Conservation (phyloP, 2,113 vertebrate species). For the Nibea albiflora region DNA sequence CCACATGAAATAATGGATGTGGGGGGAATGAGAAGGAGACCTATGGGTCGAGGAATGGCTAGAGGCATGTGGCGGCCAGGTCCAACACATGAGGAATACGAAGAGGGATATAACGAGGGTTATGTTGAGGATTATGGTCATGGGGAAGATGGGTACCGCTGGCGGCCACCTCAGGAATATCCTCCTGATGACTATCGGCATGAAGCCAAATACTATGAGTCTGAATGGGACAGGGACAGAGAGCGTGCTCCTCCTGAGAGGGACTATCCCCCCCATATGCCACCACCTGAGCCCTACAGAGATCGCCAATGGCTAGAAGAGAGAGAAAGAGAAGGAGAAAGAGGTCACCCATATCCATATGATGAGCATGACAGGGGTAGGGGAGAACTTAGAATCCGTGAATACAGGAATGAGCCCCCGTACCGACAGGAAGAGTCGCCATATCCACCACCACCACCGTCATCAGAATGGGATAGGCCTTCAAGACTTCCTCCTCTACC, state of each 20-base stretch:
- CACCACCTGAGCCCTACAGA: slow-evolving; percentile 88
- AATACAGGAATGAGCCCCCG: slow-evolving; percentile 88
- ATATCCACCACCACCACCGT: slow-evolving; percentile 74
- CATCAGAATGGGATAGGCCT: slow-evolving; percentile 90
- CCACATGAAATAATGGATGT: slow-evolving; percentile 72
- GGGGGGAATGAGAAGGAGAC: slow-evolving; percentile 78
- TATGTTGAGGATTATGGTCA: slow-evolving; percentile 79
- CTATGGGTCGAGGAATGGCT: slow-evolving; percentile 83
- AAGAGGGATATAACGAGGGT: slow-evolving; percentile 66
- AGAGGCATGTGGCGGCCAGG: slow-evolving; percentile 80
- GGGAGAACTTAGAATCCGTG: slow-evolving; percentile 88
- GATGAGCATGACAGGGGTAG: slow-evolving; percentile 88
- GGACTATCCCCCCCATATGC: slow-evolving; percentile 87
- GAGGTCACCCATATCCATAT: slow-evolving; percentile 83
- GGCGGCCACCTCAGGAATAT: slow-evolving; percentile 83
- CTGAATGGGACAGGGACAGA: slow-evolving; percentile 89
- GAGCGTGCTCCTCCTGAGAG: slow-evolving; percentile 84
- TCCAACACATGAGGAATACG: slow-evolving; percentile 79
- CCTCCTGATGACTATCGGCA: slow-evolving; percentile 85
- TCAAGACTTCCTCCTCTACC: slow-evolving; percentile 61
- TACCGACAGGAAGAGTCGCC: slow-evolving; percentile 85
- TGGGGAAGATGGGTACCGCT: slow-evolving; percentile 85
- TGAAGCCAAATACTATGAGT: slow-evolving; percentile 87
- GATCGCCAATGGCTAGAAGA: slow-evolving; percentile 91
- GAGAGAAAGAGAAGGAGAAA: slow-evolving; percentile 75